Evolutionary conservation across 2,797 vertebrate genomes (phyloP), one percentile per base, ranked within the genome.

Genomic region (Cryptoblepharus egeriae): DNA sequence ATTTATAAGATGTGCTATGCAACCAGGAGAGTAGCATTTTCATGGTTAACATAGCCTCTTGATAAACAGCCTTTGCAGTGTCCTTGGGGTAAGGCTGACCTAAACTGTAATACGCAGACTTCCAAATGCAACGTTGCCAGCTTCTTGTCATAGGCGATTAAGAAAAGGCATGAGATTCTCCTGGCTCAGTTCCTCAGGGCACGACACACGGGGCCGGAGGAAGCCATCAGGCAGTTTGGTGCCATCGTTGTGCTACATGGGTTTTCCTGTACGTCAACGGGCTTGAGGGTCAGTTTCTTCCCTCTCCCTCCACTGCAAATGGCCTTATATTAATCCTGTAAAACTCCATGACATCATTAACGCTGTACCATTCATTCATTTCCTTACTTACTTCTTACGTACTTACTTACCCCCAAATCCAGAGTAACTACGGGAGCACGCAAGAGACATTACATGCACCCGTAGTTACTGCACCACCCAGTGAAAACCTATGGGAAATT

Each of bases 21-120:
- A 30, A n/a, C 37, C 11, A 3, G 35, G 35, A 75, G 52, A 81
- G 12, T 61, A 64, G 60, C 64, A 45, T 60, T 35, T 10, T 81
- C 2, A 3, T 42, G 60, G 30, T 18, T 10, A 24, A 49, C 7
- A 26, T 58, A 49, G 49, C 64, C 72, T 82, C 68, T 82, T 58
- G 55, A 30, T 58, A 75, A 75, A 32, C 49, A 37, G 71, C 49
- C 80, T 57, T 75, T 57, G 63, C 35, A 67, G 32, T 32, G 18
- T 52, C 80, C 80, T 60, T 52, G 12, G 63, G 80, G 55, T 42
- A 68, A 28, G 28, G 35, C 63, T 75, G 72, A 82, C 80, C 80
- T 75, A 75, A 82, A 68, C 72, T 2, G 15, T 28, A n/a, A 42
- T 72, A 45, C 72, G 11, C 63, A 60, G 72, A 20, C 52, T 75